Evolutionary conservation across 23 tunicate genomes (phyloP).

Genomic region (Trididemnum clinides): DNA sequence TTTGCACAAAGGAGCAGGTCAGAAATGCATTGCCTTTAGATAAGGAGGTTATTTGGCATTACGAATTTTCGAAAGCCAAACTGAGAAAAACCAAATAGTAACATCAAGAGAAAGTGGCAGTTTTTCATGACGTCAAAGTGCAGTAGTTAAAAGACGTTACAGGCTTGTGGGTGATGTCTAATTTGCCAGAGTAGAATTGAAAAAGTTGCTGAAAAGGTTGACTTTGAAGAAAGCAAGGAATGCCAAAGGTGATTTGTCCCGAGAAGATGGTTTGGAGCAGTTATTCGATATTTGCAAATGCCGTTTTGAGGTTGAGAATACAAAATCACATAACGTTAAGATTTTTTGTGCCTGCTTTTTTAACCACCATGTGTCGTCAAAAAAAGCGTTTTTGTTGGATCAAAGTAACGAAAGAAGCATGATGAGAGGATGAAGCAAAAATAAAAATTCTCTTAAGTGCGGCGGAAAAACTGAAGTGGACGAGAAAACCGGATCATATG

Average conservation of each 20-base stretch:
- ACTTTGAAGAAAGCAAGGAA: background rate
- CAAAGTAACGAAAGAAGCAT: background rate
- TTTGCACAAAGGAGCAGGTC: background rate
- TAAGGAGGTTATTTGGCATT: slow-evolving; percentile 10
- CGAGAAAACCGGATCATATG: background rate
- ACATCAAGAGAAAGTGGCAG: background rate
- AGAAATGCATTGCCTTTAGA: slow-evolving; percentile 1
- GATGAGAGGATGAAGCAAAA: no score
- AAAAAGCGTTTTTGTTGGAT: background rate
- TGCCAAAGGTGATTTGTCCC: background rate
- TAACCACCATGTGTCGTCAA: background rate
- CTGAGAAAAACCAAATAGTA: background rate
- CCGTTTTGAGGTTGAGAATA: background rate
- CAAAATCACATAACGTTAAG: background rate
- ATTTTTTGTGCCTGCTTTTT: background rate
- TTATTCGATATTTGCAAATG: slow-evolving; percentile 7
- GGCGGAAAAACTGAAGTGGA: background rate
- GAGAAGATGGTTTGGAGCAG: background rate
- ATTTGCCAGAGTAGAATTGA: background rate
- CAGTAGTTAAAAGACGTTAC: background rate
- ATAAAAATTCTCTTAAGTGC: background rate
- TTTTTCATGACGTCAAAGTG: background rate
- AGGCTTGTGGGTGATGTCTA: background rate
- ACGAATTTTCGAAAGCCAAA: background rate
- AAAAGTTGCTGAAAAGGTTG: background rate